Conservation (phyloP, 2,888 invertebrate genomes). For the Polymixis lichenea region DNA sequence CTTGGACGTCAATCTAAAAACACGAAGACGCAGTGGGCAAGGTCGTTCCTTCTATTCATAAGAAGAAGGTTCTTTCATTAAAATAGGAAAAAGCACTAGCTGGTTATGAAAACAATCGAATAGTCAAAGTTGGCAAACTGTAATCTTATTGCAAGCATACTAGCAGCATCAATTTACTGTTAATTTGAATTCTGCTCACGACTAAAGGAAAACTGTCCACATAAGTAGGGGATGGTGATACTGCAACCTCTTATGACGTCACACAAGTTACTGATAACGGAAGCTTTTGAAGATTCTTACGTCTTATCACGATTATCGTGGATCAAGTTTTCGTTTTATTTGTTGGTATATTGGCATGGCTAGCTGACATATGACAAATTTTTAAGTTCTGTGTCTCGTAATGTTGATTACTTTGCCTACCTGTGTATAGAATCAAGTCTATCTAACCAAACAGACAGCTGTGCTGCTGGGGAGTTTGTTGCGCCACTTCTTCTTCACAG, state of each 20-base stretch:
- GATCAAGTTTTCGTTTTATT: no score
- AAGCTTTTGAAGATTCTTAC: slow-evolving; percentile 23
- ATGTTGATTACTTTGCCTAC: no score
- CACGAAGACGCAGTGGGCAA: no score
- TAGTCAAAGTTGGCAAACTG: neutral
- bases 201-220: slow-evolving; percentile 42
- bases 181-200: slow-evolving; percentile 21
- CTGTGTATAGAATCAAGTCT: no score
- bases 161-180: slow-evolving; percentile 12
- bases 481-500: no score
- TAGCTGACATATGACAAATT: no score
- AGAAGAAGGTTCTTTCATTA: neutral
- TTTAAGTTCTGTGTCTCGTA: no score
- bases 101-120: neutral
- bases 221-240: slow-evolving; percentile 26
- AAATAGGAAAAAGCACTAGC: neutral
- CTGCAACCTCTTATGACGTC: slow-evolving; percentile 25
- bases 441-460: no score
- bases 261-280: slow-evolving; percentile 32
- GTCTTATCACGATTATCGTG: slow-evolving; percentile 15
- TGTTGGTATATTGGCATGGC: no score
- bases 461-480: no score
- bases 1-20: no score
- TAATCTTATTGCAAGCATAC: neutral
- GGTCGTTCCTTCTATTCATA: neutral